Base-by-base conservation (phyloP, 2,888 invertebrate species). In the Bembecia ichneumoniformis region DNA sequence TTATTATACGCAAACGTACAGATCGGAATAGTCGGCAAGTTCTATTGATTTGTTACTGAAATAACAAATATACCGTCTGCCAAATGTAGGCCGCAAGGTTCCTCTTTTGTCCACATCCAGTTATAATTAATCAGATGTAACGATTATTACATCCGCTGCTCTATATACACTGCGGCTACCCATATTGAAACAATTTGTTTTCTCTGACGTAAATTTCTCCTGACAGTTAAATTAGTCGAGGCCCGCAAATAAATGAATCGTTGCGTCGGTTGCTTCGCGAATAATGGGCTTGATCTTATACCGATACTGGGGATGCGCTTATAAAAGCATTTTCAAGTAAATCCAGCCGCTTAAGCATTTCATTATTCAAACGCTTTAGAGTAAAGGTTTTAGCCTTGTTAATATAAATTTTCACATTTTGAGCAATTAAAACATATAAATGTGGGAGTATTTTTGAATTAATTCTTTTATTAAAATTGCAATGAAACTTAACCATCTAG, bases 141-240 rank as follows among this genome's bases (percentile, higher is more conserved):
- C 40, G 40, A 14, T 40, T 56, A 58, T 54, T 51, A 53, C 52
- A 53, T 48, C 50, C 43, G 49, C 17, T n/a, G 43, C 15, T 47
- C 16, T 28, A 28, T 14, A 35, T 56, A 55, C 55, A 53, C 50
- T 50, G 53, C 51, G 40, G 40, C 40, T 7, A 7, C 51, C 58
- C 64, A 58, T 64, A 63, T 66, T 59, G 62, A 58, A 59, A 66
- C 67, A 63, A 75, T 74, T 71, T 72, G 66, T 74, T 68, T 63
- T 53, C 52, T 48, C 51, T 53, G 52, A 52, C 57, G 55, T 60
- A 64, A 68, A 64, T 66, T 65, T 58, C 62, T 59, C 55, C 60
- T 68, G 71, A 71, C 73, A 71, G 70, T 71, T 69, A 71, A 78
- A 76, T 77, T 74, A 74, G 72, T 65, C 57, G 52, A 59, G 53